Base-by-base conservation (phyloP, 2,113 vertebrate species). In the Phrynosoma blainvillii region DNA sequence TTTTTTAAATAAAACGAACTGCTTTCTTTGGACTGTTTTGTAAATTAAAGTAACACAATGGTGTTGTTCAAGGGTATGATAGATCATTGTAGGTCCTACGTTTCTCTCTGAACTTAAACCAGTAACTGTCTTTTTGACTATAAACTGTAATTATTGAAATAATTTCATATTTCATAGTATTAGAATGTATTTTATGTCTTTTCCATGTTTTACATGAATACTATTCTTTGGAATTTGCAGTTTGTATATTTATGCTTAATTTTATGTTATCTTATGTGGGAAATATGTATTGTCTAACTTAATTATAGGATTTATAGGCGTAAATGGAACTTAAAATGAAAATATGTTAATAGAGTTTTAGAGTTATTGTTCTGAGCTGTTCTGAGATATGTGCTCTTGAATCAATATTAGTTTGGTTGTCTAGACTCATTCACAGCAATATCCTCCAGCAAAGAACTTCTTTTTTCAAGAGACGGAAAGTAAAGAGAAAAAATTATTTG, bases 381-480 rank as follows among this genome's bases (percentile, higher is more conserved):
- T 56, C 78, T 76, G 18, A 71, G 82, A 0, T 71, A 7, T 87
- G 88, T 47, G 62, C 56, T 97, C 95, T 96, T 92, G 40, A 90
- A 91, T 93, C 87, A 86, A 56, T 87, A 91, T 92, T 94, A 86
- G 88, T 88, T 95, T 32, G 5, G 83, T 91, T 95, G 94, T 95
- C 79, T 90, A 88, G 84, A 89, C 84, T 91, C 36, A 10, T 85
- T 92, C 76, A 84, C 79, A 87, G 66, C 85, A 66, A 91, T 93
- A 88, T 92, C 88, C 25, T 93, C 82, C 73, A 94, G 92, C 87
- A 89, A 94, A 93, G 88, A 93, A 86, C 90, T 62, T 40, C 83
- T 91, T 91, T 78, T 87, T 66, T 32, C 2, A 77, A 90, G 65
- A 92, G 52, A 86, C n/a, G 80, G 59, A 47, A 27, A 52, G 40